These are phyloP conservation scores for Ophioninae sp. DNA, from an alignment of 2,888 invertebrate species.

Conservation along the genomic window DNA sequence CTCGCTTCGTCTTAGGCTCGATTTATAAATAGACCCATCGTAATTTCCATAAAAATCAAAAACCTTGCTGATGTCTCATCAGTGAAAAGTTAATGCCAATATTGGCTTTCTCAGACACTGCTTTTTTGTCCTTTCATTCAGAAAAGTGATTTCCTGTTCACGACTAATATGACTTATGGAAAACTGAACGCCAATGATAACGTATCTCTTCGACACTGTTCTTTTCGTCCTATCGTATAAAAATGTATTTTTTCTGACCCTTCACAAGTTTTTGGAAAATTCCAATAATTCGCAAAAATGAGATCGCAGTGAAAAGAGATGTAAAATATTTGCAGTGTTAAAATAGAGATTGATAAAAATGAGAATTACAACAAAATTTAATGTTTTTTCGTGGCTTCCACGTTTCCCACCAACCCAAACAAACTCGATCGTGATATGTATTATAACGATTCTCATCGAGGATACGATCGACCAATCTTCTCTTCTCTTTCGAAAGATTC, in stretches of 20 bases:
- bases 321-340: not conserved
- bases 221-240: no score
- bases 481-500: not conserved
- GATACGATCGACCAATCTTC: not conserved
- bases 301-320: not conserved
- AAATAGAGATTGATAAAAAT: no score
- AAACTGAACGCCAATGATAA: no score
- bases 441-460: not conserved
- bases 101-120: not conserved
- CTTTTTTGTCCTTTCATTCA: no score
- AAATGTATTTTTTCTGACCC: not conserved
- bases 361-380: not conserved
- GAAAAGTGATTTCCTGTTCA: no score
- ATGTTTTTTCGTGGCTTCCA: not conserved
- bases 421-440: not conserved
- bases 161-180: no score
- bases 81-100: constrained; percentile 3
- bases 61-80: not conserved
- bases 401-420: not conserved
- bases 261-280: not conserved
- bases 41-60: not conserved
- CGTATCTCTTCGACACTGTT: no score
- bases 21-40: not conserved
- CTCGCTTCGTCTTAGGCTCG: constrained; percentile 1
- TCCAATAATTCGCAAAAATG: not conserved